Conservation (phyloP, 2,888 invertebrate genomes). For the Drosophila anceps region DNA sequence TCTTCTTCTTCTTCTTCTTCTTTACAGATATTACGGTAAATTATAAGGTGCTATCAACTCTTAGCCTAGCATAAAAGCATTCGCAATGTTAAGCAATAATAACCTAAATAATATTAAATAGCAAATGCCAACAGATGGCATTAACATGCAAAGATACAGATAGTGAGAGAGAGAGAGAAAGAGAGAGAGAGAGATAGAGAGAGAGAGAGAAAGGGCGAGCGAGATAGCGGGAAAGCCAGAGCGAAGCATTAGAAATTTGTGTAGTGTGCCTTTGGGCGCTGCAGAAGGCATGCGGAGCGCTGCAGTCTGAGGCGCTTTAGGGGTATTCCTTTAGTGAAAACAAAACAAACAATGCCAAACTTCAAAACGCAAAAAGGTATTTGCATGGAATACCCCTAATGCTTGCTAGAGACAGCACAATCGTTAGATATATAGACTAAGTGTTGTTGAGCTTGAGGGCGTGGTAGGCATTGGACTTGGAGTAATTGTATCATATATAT, state of each 20-base stretch:
- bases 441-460: conserved; percentile 5
- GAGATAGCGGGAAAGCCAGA: conserved; percentile 19
- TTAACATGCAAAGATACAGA: conserved; percentile 26
- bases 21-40: not conserved
- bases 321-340: conserved; percentile 16
- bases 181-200: not conserved
- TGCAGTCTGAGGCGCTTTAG: conserved; percentile 14
- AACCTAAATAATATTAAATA: conserved; percentile 10
- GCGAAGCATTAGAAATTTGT: conserved; percentile 28
- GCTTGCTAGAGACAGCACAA: not conserved
- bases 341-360: not conserved
- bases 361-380: not conserved
- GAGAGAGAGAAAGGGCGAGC: conserved; percentile 6
- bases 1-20: not conserved
- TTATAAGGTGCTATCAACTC: conserved; percentile 13
- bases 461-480: conserved; percentile 6
- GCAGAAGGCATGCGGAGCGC: conserved; percentile 36
- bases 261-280: conserved; percentile 9
- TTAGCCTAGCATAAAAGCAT: conserved; percentile 23
- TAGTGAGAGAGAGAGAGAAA: conserved; percentile 11
- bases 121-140: not conserved
- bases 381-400: conserved; percentile 1
- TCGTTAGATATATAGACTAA: not conserved
- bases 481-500: not conserved
- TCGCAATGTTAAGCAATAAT: conserved; percentile 8